Evolutionary conservation across 2,797 vertebrate genomes (phyloP).

Genomic region (Crenichthys baileyi): DNA sequence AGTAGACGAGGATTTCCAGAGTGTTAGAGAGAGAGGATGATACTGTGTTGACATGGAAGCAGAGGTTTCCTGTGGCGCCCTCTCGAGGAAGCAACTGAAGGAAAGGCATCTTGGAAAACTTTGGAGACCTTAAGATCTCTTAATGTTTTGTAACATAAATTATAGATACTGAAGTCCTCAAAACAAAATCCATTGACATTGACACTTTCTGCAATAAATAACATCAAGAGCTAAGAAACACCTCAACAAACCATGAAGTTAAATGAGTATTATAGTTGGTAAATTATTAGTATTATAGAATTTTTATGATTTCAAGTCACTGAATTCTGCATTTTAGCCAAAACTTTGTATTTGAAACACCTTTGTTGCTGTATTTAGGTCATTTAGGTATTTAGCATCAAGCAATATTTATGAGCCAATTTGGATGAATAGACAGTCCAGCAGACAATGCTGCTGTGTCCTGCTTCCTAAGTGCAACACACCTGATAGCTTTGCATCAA

Average conservation of each 20-base stretch:
- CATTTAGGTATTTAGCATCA: not conserved
- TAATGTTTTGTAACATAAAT: not conserved
- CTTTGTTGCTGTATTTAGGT: not conserved
- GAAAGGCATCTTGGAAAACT: not conserved
- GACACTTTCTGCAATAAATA: not conserved
- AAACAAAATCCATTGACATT: not conserved
- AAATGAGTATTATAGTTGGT: not conserved
- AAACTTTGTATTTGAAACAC: not conserved
- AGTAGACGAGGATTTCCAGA: no score
- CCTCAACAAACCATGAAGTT: not conserved
- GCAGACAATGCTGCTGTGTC: not conserved
- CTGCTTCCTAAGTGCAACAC: slow-evolving; percentile 10
- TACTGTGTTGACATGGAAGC: no score
- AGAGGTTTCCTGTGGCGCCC: no score
- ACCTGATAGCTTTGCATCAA: slow-evolving; percentile 3
- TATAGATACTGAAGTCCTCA: not conserved
- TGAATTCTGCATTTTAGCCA: not conserved
- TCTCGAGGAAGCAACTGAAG: not conserved
- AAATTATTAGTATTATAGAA: not conserved
- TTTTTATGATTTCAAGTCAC: not conserved
- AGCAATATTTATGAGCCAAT: not conserved
- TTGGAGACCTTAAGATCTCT: not conserved
- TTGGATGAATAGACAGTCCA: not conserved
- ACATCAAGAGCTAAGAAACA: not conserved
- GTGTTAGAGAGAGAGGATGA: no score